Evolutionary conservation across 2,113 vertebrate genomes (phyloP).

Genomic region (Pterocles orientalis): DNA sequence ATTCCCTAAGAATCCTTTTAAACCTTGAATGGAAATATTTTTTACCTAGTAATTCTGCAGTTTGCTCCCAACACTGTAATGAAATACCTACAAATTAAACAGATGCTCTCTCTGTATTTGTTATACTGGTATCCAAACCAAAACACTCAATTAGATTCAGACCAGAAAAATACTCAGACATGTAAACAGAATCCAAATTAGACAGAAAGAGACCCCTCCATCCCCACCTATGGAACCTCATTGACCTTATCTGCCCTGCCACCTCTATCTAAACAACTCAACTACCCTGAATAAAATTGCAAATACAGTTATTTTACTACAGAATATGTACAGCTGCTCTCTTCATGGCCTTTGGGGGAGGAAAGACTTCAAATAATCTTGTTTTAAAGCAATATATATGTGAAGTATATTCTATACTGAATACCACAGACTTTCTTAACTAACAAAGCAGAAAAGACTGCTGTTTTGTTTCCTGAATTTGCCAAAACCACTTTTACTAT

Average conservation of each 20-base stretch:
- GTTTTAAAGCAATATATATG: background rate
- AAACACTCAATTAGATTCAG: background rate
- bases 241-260: background rate
- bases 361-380: background rate
- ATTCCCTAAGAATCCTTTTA: background rate
- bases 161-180: background rate
- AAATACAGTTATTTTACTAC: background rate
- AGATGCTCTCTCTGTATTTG: background rate
- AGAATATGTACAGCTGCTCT: background rate
- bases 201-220: background rate
- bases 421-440: background rate
- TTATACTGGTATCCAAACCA: background rate
- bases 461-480: background rate
- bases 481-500: background rate
- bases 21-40: background rate
- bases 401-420: background rate
- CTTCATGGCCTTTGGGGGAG: background rate
- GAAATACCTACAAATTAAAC: background rate
- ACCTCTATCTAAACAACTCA: background rate
- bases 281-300: background rate
- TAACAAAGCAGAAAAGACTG: background rate
- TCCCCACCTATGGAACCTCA: background rate
- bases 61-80: background rate
- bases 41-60: background rate
- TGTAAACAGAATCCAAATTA: background rate